phyloP scores from a whole-genome alignment of 2,888 invertebrate species.

The Megamerina dolium region DNA sequence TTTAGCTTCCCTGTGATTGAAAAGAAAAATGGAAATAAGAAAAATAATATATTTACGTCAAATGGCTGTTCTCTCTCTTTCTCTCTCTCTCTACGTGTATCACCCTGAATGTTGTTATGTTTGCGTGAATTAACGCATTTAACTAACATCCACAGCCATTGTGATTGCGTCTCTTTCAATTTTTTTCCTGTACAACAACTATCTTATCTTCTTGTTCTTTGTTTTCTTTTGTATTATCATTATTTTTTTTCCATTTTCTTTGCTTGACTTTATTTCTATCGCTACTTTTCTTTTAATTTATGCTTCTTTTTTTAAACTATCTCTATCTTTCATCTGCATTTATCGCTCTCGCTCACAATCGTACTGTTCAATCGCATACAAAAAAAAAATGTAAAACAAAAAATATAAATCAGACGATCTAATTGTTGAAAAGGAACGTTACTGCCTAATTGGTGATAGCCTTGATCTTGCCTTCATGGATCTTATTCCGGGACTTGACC shows the following conservation, averaged over 20 bases:
- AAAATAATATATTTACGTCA: neutral
- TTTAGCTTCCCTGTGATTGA: neutral
- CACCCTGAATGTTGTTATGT: too few relatives aligned
- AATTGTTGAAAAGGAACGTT: slow-evolving; percentile 84
- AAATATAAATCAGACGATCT: slow-evolving; percentile 61
- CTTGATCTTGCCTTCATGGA: slow-evolving; percentile 91
- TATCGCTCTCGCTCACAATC: slow-evolving; percentile 2
- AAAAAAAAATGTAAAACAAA: slow-evolving; percentile 10
- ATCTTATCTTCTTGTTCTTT: slow-evolving; percentile 5
- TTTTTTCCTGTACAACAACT: too few relatives aligned
- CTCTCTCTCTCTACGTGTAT: too few relatives aligned
- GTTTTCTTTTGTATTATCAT: neutral
- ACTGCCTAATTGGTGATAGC: slow-evolving; percentile 89
- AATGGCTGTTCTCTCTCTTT: neutral
- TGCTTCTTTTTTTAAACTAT: neutral
- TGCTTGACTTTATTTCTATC: slow-evolving; percentile 2
- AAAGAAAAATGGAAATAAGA: neutral
- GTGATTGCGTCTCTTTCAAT: too few relatives aligned
- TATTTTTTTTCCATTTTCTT: slow-evolving; percentile 1
- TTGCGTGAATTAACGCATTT: too few relatives aligned
- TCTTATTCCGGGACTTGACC: slow-evolving; percentile 59
- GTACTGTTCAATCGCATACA: slow-evolving; percentile 14
- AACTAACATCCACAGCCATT: too few relatives aligned
- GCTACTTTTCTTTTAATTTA: slow-evolving; percentile 1
- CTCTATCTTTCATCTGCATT: neutral